These are phyloP conservation scores for Leguminivora glycinivorella DNA, from an alignment of 1,140 invertebrate genomes.

Conservation along the genomic window DNA sequence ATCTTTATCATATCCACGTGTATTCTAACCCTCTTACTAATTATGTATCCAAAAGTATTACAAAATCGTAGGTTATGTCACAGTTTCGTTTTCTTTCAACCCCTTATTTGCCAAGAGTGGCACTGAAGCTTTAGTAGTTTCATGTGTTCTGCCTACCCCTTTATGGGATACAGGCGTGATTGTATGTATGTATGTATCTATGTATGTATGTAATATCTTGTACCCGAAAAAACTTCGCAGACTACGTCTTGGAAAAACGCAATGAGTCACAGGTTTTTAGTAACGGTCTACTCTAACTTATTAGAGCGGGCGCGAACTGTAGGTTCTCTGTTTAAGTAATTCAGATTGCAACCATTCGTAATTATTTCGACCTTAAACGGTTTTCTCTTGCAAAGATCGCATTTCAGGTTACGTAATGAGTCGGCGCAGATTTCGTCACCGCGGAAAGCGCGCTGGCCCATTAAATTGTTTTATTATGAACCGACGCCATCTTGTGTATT, in stretches of 20 bases:
- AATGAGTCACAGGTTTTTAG: slow-evolving; percentile 24
- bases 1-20: neutral
- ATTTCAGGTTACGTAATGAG: slow-evolving; percentile 68
- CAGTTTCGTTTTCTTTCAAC: too few species aligned
- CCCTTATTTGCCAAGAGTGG: too few species aligned
- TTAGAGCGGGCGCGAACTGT: slow-evolving; percentile 16
- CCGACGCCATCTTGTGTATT: slow-evolving; percentile 77
- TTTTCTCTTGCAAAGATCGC: slow-evolving; percentile 68
- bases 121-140: too few species aligned
- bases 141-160: too few species aligned
- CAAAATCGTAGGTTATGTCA: neutral
- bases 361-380: slow-evolving; percentile 62
- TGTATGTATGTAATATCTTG: neutral
- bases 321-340: slow-evolving; percentile 25
- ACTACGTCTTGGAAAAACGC: slow-evolving; percentile 7
- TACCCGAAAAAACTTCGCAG: slow-evolving; percentile 4
- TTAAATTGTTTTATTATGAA: slow-evolving; percentile 80
- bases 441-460: slow-evolving; percentile 78
- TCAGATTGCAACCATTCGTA: slow-evolving; percentile 40
- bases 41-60: too few species aligned
- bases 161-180: too few species aligned
- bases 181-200: too few species aligned
- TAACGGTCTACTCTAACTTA: slow-evolving; percentile 11
- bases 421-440: slow-evolving; percentile 75
- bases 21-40: too few species aligned